Evolutionary conservation across 2,113 vertebrate genomes (phyloP), one percentile per base, ranked within the genome.

Genomic region (Cyanoderma ruficeps): DNA sequence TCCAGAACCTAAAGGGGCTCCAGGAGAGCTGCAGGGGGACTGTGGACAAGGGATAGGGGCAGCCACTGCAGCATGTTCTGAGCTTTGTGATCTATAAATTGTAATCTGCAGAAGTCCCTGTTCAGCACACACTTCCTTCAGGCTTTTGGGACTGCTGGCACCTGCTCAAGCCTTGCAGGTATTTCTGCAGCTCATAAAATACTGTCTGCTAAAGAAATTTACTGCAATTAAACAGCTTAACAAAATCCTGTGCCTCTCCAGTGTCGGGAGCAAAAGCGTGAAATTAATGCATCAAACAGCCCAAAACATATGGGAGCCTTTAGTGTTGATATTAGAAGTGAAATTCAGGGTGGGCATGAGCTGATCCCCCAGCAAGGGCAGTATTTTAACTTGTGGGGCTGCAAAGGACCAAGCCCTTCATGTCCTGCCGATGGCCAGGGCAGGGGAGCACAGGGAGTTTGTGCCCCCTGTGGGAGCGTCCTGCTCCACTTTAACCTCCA

Each of bases 181-280:
- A 37, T 68, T 90, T 67, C 60, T 93, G 50, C 63, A 76, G 86
- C 89, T 85, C 33, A 0, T 88, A 68, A 88, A 88, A 59, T 25
- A 55, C 33, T 56, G 47, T 47, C 75, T 92, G 70, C 65, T 88
- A 11, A 75, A 71, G 75, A 78, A 85, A 56, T 5, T 46, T 28
- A 44, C 27, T 92, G 76, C 86, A 71, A 82, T 93, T 96, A 80
- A 88, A 92, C 31, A 86, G 63, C 67, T 86, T 52, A 80, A 47
- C 59, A 27, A 59, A 79, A 69, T 74, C 83, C 83, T 65, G 15
- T 63, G 60, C 49, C 35, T 89, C 81, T 44, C 57, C 50, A 60
- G 70, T 18, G 37, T 41, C 4, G 0, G 89, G 76, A 80, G 80
- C 83, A 60, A 30, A 59, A 80, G 55, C 11, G 0, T 72, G 72